A percentile compares a stretch with the other conserved stretches of the same genome.
These are phyloP conservation scores for Girardinus metallicus DNA, from an alignment of 2,797 vertebrate species.

Conservation along the genomic window DNA sequence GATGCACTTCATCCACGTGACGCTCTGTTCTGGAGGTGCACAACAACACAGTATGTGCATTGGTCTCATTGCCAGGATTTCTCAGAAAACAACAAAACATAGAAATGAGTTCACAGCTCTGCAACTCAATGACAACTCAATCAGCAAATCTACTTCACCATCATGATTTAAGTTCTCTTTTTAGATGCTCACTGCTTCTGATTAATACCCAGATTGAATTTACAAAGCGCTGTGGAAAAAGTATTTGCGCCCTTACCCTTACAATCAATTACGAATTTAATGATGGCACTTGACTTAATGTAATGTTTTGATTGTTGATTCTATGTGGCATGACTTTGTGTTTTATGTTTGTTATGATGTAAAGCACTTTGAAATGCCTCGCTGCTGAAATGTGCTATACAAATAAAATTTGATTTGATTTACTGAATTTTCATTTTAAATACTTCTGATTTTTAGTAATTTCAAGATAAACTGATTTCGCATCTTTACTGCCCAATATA, in stretches of 20 bases:
- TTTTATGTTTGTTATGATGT: too few relatives aligned
- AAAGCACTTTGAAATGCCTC: too few relatives aligned
- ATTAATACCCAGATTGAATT: not conserved
- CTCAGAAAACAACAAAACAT: slow-evolving; percentile 23
- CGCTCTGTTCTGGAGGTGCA: slow-evolving; percentile 33
- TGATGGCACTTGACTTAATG: too few relatives aligned
- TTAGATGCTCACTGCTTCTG: not conserved
- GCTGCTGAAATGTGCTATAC: too few relatives aligned
- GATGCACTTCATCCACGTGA: slow-evolving; percentile 64
- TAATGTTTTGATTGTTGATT: too few relatives aligned
- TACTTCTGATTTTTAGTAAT: not conserved
- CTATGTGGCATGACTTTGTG: too few relatives aligned
- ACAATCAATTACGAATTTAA: too few relatives aligned
- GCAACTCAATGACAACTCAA: slow-evolving; percentile 44
- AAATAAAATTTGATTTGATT: too few relatives aligned
- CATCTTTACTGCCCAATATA: not conserved
- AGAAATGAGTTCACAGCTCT: not conserved
- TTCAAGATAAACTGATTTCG: not conserved
- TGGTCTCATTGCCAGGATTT: slow-evolving; percentile 20
- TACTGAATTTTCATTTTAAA: not conserved
- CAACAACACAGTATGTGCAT: slow-evolving; percentile 11
- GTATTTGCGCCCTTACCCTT: not conserved
- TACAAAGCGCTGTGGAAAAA: not conserved
- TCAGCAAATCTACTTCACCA: slow-evolving; percentile 54
- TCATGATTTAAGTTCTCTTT: slow-evolving; percentile 30